Conservation (phyloP, 2,888 invertebrate species). For the Ypsolopha sequella region DNA sequence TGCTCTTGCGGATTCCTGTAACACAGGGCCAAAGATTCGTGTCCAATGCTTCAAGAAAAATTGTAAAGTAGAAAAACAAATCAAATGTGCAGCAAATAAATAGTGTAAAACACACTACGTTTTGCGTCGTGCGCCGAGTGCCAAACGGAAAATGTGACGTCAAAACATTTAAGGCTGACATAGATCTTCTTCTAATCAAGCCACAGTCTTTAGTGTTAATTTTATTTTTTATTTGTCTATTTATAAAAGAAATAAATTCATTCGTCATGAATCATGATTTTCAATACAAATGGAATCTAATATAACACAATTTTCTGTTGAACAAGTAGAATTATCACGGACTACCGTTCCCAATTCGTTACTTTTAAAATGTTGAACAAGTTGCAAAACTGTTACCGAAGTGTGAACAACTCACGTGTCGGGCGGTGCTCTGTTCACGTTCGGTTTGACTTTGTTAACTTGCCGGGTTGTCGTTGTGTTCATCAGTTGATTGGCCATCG, state of each 20-base stretch:
- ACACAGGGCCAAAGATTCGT: slow-evolving; percentile 76
- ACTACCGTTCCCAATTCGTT: too few relatives aligned
- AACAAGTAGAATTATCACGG: too few relatives aligned
- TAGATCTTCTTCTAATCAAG: slow-evolving; percentile 1
- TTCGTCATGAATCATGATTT: too few relatives aligned
- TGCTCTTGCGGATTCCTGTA: slow-evolving; percentile 89
- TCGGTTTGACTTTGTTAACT: slow-evolving; percentile 92
- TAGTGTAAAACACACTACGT: slow-evolving; percentile 1
- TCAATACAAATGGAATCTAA: too few relatives aligned
- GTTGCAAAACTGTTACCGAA: too few relatives aligned
- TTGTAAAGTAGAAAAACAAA: not conserved
- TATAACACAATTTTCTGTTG: too few relatives aligned
- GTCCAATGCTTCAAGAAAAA: slow-evolving; percentile 21
- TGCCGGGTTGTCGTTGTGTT: slow-evolving; percentile 84
- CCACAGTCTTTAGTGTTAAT: not conserved
- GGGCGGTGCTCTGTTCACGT: slow-evolving; percentile 81
- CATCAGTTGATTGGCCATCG: slow-evolving; percentile 76
- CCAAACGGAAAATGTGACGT: slow-evolving; percentile 1
- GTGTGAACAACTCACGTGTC: slow-evolving; percentile 73
- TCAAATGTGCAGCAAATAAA: slow-evolving; percentile 3
- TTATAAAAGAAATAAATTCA: too few relatives aligned
- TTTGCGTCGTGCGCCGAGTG: not conserved
- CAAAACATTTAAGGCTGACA: slow-evolving; percentile 4
- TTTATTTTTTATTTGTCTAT: too few relatives aligned
- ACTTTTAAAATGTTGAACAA: too few relatives aligned